A percentile compares a stretch with the other conserved stretches of the same genome.
These are phyloP conservation scores for Notodonta dromedarius DNA, from an alignment of 2,888 invertebrate species.

Conservation along the genomic window DNA sequence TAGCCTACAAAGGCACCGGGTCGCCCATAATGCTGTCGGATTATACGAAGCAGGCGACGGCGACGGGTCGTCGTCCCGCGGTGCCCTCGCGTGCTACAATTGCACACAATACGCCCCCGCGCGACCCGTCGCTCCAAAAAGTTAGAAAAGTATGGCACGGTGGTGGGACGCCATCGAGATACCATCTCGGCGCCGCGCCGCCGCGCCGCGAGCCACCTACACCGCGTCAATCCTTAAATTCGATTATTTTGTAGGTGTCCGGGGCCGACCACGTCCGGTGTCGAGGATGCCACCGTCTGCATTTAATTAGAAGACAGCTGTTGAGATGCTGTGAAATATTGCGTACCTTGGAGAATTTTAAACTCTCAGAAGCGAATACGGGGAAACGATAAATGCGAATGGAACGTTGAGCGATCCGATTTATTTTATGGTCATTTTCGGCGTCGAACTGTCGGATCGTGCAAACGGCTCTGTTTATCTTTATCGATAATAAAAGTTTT, in stretches of 20 bases:
- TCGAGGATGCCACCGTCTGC: constrained; percentile 58
- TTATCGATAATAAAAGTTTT: constrained; percentile 61
- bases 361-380: constrained; percentile 62
- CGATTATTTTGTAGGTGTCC: constrained; percentile 61
- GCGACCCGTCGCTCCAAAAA: constrained; percentile 74
- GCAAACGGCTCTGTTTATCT: constrained; percentile 56
- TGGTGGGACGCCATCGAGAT: constrained; percentile 49
- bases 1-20: constrained; percentile 79
- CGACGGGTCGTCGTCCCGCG: constrained; percentile 73
- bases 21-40: constrained; percentile 78
- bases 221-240: constrained; percentile 57
- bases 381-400: constrained; percentile 70
- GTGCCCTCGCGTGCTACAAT: constrained; percentile 80
- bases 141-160: constrained; percentile 77
- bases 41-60: constrained; percentile 64
- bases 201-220: constrained; percentile 44
- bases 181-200: constrained; percentile 68
- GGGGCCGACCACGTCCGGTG: constrained; percentile 56
- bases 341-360: constrained; percentile 67
- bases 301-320: constrained; percentile 75
- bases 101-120: constrained; percentile 79
- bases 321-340: constrained; percentile 75
- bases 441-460: constrained; percentile 45
- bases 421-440: constrained; percentile 66
- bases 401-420: constrained; percentile 63